Evolutionary conservation across 2,113 vertebrate species (phyloP), one percentile per base, ranked within the genome.

Genomic region (Lethenteron camtschaticum): DNA sequence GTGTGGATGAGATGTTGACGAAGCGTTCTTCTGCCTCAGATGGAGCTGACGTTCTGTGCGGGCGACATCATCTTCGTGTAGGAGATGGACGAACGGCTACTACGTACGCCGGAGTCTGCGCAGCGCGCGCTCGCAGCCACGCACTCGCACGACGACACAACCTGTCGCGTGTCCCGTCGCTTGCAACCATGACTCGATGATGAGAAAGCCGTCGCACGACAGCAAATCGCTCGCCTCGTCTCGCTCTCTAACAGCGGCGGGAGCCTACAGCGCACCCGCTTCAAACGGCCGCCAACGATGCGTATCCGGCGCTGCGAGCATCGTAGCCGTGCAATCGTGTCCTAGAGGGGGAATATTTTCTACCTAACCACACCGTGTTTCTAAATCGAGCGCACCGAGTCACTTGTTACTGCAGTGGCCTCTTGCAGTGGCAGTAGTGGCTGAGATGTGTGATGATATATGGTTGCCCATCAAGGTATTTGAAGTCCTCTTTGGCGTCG

Each of bases 61-160:
- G 94, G 92, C n/a, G 90, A 96, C 3, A 0, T 91, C 71, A 94
- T 99, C 69, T 86, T 85, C 20, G 86, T 96, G 73, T 85, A 89
- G 2, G 85, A 82, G 77, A 95, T 97, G 92, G 94, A 97, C 0
- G 89, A 95, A 99, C 12, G 92, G 92, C 8, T 99, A 88, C 79
- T 97, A 87, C 3, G 94, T 99, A 76, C 88, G 92, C 81, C 41
- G 41, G 41, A 41, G 41, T 41, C 41, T 6, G 41, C 41, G 24
- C 24, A 3, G 4, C 24, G 24, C 24, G 24, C 24, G 24, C 24
- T 3, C 24, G 24, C 24, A 41, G 60, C 20, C 60, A 66, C 60
- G 2, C 60, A n/a, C 10, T 14, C 60, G 14, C 14, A n/a, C 20
- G 20, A n/a, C 60, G 8, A 10, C 60, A 10, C 14, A 14, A n/a